Conservation (phyloP, 2,888 invertebrate genomes). For the Drosophila aldrichi region DNA sequence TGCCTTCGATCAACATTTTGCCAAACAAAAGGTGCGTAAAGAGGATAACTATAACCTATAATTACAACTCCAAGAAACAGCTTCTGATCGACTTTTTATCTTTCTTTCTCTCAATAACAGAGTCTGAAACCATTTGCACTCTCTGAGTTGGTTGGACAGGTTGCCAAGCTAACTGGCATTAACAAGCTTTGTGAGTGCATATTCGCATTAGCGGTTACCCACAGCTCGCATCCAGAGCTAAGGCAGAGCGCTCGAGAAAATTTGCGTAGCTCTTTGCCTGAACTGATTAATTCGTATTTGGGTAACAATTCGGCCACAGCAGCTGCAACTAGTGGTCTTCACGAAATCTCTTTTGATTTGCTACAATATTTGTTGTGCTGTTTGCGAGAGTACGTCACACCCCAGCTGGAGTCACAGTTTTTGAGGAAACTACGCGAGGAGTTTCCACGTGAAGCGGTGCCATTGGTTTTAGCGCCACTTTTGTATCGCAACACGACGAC, state of each 20-base stretch:
- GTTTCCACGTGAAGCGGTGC: slow-evolving; percentile 94
- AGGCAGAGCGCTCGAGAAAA: slow-evolving; percentile 91
- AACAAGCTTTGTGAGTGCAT: slow-evolving; percentile 96
- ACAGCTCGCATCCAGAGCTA: slow-evolving; percentile 92
- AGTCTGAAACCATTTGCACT: slow-evolving; percentile 91
- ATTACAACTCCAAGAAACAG: not conserved
- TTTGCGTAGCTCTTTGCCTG: slow-evolving; percentile 92
- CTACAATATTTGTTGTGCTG: slow-evolving; percentile 91
- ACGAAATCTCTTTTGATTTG: slow-evolving; percentile 96
- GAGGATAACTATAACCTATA: no score
- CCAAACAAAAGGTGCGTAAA: slow-evolving; percentile 89
- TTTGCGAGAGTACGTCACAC: slow-evolving; percentile 85
- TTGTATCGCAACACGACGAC: slow-evolving; percentile 87
- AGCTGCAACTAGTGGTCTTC: slow-evolving; percentile 87
- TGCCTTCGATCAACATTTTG: slow-evolving; percentile 93
- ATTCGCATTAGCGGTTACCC: slow-evolving; percentile 93
- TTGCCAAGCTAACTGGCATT: slow-evolving; percentile 94
- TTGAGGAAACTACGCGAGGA: slow-evolving; percentile 92
- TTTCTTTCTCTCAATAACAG: slow-evolving; percentile 85
- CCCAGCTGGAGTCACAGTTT: slow-evolving; percentile 86
- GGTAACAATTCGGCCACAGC: slow-evolving; percentile 88
- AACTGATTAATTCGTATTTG: slow-evolving; percentile 93
- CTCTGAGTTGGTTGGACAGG: slow-evolving; percentile 92
- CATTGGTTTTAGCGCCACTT: slow-evolving; percentile 94
- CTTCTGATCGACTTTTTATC: slow-evolving; percentile 4